These are phyloP conservation scores for Euwallacea similis DNA, from an alignment of 1,140 invertebrate species.

Conservation along the genomic window DNA sequence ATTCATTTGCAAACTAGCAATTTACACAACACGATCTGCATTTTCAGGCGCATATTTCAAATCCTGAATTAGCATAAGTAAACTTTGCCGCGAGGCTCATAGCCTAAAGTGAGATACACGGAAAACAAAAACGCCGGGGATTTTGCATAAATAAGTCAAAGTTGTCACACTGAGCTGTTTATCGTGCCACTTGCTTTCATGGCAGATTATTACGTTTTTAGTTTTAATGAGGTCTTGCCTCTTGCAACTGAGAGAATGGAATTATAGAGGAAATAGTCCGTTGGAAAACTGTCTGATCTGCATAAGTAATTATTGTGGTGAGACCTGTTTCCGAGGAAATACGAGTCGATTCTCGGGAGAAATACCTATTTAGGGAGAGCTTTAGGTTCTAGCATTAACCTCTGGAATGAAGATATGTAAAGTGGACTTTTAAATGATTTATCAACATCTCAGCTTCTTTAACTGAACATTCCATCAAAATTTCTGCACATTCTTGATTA, in stretches of 20 bases:
- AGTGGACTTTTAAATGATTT: too few relatives aligned
- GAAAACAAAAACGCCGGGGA: conserved; percentile 23
- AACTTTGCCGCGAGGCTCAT: conserved; percentile 21
- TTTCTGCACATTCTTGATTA: too few relatives aligned
- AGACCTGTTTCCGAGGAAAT: not conserved
- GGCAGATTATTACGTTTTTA: not conserved
- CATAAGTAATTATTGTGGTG: conserved; percentile 4
- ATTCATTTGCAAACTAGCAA: conserved; percentile 29
- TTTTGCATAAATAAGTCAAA: conserved; percentile 34
- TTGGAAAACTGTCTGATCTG: not conserved
- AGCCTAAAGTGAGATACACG: conserved; percentile 14
- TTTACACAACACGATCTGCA: conserved; percentile 26
- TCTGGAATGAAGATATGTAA: too few relatives aligned
- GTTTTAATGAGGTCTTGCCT: not conserved
- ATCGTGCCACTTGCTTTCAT: not conserved
- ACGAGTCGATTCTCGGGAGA: not conserved
- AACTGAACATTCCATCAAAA: too few relatives aligned
- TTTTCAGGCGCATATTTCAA: conserved; percentile 32
- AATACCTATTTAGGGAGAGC: too few relatives aligned
- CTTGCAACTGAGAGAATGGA: not conserved
- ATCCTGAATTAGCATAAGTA: conserved; percentile 28
- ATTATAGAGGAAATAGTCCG: too few relatives aligned
- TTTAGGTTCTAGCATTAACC: too few relatives aligned
- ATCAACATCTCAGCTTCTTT: too few relatives aligned
- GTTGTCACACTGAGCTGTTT: conserved; percentile 18